Base-by-base conservation (phyloP, 2,888 invertebrate genomes). In the Hoplodrina ambigua region DNA sequence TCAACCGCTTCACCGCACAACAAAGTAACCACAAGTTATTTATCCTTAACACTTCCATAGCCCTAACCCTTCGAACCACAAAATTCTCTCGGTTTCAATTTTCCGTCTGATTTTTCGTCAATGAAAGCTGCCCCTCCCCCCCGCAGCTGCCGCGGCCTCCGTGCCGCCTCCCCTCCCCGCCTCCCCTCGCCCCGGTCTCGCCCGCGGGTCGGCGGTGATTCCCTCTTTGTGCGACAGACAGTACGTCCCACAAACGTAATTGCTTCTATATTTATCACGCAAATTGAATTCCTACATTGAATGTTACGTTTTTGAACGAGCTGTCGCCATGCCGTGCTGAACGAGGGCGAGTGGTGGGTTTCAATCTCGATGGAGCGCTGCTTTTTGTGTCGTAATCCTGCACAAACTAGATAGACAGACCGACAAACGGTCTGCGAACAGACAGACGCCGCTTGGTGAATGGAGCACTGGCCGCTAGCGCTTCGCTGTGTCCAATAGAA, bases 91-190 rank as follows among this genome's bases (percentile, higher is more conserved):
- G 67, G 66, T 79, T 84, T 83, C 81, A 81, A 85, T 84, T 85
- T 84, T 83, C 81, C 81, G 76, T 83, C 81, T 75, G 84, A 85
- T 81, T 84, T 84, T 84, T 85, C 79, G 74, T 81, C 79, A 81
- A 85, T 83, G 76, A 76, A 81, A 75, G 62, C 69, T 55, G 55
- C 60, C 52, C 56, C 52, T 30, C 58, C 19, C 17, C 25, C 58
- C 20, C 44, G 46, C 25, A 25, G 25, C 25, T 41, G 15, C 10
- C 30, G 30, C 4, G 15, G 3, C 41, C 13, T 13, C 62, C 10
- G 37, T 8, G 37, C 0, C 7, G 30, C 4, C 15, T 5, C 41
- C 13, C 15, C 62, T 10, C 5, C 41, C n/a, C n/a, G n/a, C n/a
- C 25, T 25, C 2, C 44, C 2, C 33, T 25, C 1, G 30, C 58